Evolutionary conservation across 1,140 invertebrate species (phyloP).

Genomic region (Mamestra configurata): DNA sequence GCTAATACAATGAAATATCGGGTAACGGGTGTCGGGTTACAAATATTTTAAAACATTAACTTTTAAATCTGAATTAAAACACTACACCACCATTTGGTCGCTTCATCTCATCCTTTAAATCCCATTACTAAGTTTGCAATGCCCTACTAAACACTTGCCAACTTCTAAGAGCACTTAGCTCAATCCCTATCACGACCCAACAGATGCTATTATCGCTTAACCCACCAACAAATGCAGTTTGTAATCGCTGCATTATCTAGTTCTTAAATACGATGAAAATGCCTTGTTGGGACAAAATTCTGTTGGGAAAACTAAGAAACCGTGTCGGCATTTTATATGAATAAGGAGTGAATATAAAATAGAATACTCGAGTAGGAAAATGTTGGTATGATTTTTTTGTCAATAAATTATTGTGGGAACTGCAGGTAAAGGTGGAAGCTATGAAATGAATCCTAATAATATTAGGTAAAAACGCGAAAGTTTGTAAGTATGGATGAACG

Average conservation of each 20-base stretch:
- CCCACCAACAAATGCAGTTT: constrained; percentile 6
- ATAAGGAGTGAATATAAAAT: constrained; percentile 10
- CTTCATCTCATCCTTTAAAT: constrained; percentile 25
- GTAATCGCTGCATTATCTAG: constrained; percentile 46
- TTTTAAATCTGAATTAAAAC: not conserved
- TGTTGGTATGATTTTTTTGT: not conserved
- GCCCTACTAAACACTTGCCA: constrained; percentile 47
- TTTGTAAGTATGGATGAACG: too few relatives aligned
- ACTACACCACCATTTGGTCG: too few relatives aligned
- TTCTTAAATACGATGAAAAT: constrained; percentile 43
- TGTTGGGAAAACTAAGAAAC: constrained; percentile 36
- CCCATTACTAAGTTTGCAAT: constrained; percentile 40
- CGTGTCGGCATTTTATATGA: constrained; percentile 24
- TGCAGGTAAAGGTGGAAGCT: not conserved
- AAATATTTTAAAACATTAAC: too few relatives aligned
- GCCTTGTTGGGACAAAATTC: constrained; percentile 42
- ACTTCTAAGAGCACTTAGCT: constrained; percentile 4
- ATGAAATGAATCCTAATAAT: too few relatives aligned
- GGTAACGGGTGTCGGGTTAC: too few relatives aligned
- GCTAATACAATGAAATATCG: too few relatives aligned
- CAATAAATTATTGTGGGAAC: not conserved
- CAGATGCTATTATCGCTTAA: constrained; percentile 13
- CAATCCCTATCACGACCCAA: not conserved
- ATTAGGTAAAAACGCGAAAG: too few relatives aligned
- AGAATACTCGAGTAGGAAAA: not conserved